Base-by-base conservation (phyloP, 2,113 vertebrate genomes). In the Passer domesticus region DNA sequence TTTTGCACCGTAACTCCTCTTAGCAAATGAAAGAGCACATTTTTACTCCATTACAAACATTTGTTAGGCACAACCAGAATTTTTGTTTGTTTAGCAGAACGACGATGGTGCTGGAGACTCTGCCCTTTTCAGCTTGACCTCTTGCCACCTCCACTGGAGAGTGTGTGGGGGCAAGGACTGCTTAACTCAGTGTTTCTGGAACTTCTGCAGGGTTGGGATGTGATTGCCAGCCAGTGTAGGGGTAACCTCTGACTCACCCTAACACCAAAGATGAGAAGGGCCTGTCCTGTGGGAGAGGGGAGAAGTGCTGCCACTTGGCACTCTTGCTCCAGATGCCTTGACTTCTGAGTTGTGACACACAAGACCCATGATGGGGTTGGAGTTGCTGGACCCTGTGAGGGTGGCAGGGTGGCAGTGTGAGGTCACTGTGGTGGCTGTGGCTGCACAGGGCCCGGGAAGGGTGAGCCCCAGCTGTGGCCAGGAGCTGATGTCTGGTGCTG, bases 361-460 rank as follows among this genome's bases (percentile, higher is more conserved):
- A 53, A 68, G 64, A 76, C 7, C 24, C 41, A 4, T 6, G 21
- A 67, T 2, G 7, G 24, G 8, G 6, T 19, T 8, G 15, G 80
- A 64, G 27, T 4, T 56, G 39, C n/a, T 13, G 25, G 50, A 39
- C 31, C 9, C 30, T 0, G 1, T 59, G 58, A 49, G 9, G 43
- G n/a, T 1, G 4, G 30, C 1, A 3, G 9, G 52, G n/a, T 1
- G 2, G 15, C 64, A 41, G 5, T 9, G 8, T 1, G 11, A 82
- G 56, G 76, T 74, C 35, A 7, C 0, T 0, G 6, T 3, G 3
- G 35, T 52, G 27, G n/a, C 55, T 8, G 56, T 56, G 46, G 35
- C 55, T 55, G 27, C 1, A 0, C 50, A 66, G 50, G 56, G 35
- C 23, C 25, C 0, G 0, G 33, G 31, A 37, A 77, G 43, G n/a